Evolutionary conservation across 2,797 vertebrate genomes (phyloP).

Genomic region (Aphelocoma californica): DNA sequence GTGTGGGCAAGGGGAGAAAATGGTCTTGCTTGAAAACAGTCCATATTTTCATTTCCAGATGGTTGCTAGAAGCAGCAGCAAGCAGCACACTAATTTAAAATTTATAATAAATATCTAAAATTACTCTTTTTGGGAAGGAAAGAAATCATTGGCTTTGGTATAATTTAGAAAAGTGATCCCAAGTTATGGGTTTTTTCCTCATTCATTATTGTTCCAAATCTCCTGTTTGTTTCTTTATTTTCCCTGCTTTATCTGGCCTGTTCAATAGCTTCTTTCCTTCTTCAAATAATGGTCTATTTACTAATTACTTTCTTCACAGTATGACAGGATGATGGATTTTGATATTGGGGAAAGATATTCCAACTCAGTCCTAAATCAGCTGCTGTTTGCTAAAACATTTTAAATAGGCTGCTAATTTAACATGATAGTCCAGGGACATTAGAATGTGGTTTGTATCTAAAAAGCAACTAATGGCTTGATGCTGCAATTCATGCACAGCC

Average conservation of each 20-base stretch:
- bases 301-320: not conserved
- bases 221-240: not conserved
- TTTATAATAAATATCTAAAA: not conserved
- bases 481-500: not conserved
- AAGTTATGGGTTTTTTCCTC: not conserved
- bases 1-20: slow-evolving; percentile 1
- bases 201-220: not conserved
- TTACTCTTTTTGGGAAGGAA: not conserved
- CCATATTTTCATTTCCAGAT: slow-evolving; percentile 21
- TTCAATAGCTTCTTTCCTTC: not conserved
- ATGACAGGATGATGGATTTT: not conserved
- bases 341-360: not conserved
- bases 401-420: not conserved
- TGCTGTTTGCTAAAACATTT: not conserved
- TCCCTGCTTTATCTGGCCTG: not conserved
- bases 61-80: slow-evolving; percentile 1
- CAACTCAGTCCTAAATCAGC: not conserved
- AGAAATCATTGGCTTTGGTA: not conserved
- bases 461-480: not conserved
- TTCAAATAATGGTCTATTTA: not conserved
- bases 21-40: not conserved
- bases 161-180: not conserved
- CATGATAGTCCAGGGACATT: not conserved
- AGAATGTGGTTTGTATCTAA: not conserved
- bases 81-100: not conserved